Evolutionary conservation across 1,140 invertebrate species (phyloP), one percentile per base, ranked within the genome.

Genomic region (Acromyrmex charruanus): DNA sequence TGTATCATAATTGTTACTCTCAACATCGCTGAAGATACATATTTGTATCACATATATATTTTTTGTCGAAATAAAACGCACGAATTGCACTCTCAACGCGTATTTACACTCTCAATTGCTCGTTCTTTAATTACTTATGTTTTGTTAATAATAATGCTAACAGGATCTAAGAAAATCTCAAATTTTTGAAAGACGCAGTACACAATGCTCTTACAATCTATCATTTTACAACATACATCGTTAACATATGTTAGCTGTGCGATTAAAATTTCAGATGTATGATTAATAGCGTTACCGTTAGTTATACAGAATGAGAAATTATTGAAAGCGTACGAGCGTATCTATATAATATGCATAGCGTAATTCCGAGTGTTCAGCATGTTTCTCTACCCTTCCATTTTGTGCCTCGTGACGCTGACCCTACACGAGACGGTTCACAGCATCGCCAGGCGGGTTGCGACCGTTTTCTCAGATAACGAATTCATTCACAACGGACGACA

Each of bases 401-500:
- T 51, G 72, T 77, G 85, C 74, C 61, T 88, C 58, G 74, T 89
- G 80, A 88, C 59, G 9, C 72, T 90, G 82, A 90, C 88, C 88
- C 66, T 58, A 75, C 79, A 25, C 74, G 53, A 59, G 44, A 89
- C 90, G 86, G 89, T 92, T 94, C 92, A 91, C 87, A 87, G 89
- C 82, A 90, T 35, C 58, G 35, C 35, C 35, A 39, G 35, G 35
- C 6, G 80, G 85, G 82, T 92, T 92, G 90, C 89, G 82, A 89
- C 87, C 91, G 87, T 91, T 88, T 91, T 89, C 86, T 87, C 89
- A 91, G 93, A 94, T 94, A 94, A 94, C 92, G 90, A 91, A 94
- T 94, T 94, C 94, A 94, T 94, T 94, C 92, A 94, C 91, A 92
- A 94, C 58, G 69, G n/a, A 53, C 25, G 66, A 63, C 25, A 79